Conservation (phyloP, 2,888 invertebrate genomes). For the Slavum lentiscoides region DNA sequence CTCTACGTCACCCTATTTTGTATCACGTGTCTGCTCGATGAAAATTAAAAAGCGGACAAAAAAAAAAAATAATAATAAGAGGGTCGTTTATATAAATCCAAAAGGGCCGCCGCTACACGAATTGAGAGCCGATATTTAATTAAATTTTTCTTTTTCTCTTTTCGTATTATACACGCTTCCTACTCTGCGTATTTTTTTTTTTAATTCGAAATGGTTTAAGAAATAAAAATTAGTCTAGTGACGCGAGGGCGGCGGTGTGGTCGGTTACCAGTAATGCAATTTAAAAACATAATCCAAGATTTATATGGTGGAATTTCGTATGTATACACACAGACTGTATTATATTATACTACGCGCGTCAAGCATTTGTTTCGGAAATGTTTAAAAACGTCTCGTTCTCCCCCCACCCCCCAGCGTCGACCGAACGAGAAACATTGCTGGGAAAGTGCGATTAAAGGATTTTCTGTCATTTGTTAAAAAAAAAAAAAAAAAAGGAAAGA, state of each 20-base stretch:
- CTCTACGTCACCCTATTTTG: not conserved
- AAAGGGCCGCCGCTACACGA: constrained; percentile 34
- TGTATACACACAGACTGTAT: constrained; percentile 18
- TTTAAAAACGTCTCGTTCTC: constrained; percentile 31
- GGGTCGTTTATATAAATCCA: constrained; percentile 27
- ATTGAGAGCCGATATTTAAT: constrained; percentile 34
- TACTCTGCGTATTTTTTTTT: constrained; percentile 33
- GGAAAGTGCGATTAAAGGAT: constrained; percentile 47
- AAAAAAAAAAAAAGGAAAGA: not conserved
- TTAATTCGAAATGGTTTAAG: constrained; percentile 49
- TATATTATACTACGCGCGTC: not conserved
- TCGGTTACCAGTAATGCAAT: constrained; percentile 38
- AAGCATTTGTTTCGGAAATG: constrained; percentile 29
- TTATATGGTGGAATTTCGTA: constrained; percentile 25
- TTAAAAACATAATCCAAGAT: constrained; percentile 52
- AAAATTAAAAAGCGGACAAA: not conserved
- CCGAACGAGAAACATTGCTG: constrained; percentile 20
- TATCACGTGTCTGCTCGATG: not conserved
- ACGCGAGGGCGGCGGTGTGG: not conserved
- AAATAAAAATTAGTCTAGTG: constrained; percentile 45
- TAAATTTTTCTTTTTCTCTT: constrained; percentile 18
- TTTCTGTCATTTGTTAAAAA: constrained; percentile 34
- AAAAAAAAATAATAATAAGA: not conserved
- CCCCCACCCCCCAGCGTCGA: not conserved
- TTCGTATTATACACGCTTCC: not conserved